Percentiles rank a stretch among this genome's conserved stretches.
Conservation (phyloP, 2,113 vertebrate species). For the Clarias magur region DNA sequence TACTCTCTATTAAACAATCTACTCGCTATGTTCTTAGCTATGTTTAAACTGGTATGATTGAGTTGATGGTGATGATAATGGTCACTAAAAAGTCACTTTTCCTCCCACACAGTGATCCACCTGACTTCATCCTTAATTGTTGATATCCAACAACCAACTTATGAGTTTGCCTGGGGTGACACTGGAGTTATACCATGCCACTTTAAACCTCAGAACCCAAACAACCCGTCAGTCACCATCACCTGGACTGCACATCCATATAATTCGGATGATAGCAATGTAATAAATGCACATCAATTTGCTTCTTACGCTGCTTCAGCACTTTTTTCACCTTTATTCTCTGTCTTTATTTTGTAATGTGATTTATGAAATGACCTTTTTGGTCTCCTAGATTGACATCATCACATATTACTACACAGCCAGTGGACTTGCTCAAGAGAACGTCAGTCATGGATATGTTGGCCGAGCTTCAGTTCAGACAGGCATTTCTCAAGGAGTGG, state of each 20-base stretch:
- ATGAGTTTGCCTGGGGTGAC: slow-evolving; percentile 63
- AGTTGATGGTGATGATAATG: not conserved
- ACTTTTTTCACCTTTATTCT: not conserved
- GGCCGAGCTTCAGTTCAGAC: slow-evolving; percentile 13
- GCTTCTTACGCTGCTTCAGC: not conserved
- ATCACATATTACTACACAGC: rapidly evolving
- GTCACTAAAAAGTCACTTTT: too few relatives aligned
- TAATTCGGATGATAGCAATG: not conserved
- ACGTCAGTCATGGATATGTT: not conserved
- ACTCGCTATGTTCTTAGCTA: not conserved
- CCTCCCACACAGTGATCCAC: slow-evolving; percentile 49
- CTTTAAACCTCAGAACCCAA: rapidly evolving
- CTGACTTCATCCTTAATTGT: slow-evolving; percentile 43
- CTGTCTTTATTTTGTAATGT: too few relatives aligned
- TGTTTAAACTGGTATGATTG: not conserved
- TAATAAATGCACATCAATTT: slow-evolving; percentile 32
- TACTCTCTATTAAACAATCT: not conserved
- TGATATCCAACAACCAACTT: rapidly evolving
- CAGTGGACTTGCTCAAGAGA: not conserved
- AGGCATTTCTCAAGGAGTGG: not conserved
- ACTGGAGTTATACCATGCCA: slow-evolving; percentile 63
- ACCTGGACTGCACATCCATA: slow-evolving; percentile 44
- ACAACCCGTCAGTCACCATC: rapidly evolving
- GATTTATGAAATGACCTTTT: not conserved
- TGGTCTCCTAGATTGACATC: slow-evolving; percentile 44